phyloP scores from a whole-genome alignment of 1,140 invertebrate species.

The Sinella curviseta region DNA sequence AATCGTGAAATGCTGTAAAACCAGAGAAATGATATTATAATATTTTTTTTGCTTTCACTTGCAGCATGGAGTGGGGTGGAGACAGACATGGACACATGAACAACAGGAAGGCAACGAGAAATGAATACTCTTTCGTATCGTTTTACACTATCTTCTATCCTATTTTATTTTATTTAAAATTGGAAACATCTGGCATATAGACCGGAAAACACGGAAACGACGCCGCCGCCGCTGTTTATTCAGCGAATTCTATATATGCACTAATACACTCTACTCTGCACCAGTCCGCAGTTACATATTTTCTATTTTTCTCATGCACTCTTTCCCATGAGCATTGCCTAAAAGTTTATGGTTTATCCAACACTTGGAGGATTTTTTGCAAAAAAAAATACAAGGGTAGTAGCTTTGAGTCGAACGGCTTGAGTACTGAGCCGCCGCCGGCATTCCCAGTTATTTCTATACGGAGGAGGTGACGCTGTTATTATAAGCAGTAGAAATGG shows the following conservation, averaged over 20 bases:
- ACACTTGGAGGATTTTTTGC: too few relatives aligned
- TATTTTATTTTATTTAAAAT: not conserved
- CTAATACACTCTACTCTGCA: too few relatives aligned
- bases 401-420: too few relatives aligned
- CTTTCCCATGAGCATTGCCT: not conserved
- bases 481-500: too few relatives aligned
- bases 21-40: not conserved
- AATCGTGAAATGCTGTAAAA: not conserved
- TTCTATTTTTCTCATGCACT: constrained; percentile 4
- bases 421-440: too few relatives aligned
- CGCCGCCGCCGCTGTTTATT: too few relatives aligned
- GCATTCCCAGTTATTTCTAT: too few relatives aligned
- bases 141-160: not conserved
- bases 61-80: too few relatives aligned
- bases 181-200: not conserved
- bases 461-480: too few relatives aligned
- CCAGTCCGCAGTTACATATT: not conserved
- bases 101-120: not conserved
- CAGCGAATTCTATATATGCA: too few relatives aligned
- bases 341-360: constrained; percentile 3
- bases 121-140: not conserved
- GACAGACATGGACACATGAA: not conserved
- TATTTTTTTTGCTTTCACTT: not conserved
- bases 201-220: not conserved
- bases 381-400: not conserved